Evolutionary conservation across 2,888 invertebrate species (phyloP), one percentile per base, ranked within the genome.

Genomic region (Zygaena filipendulae): DNA sequence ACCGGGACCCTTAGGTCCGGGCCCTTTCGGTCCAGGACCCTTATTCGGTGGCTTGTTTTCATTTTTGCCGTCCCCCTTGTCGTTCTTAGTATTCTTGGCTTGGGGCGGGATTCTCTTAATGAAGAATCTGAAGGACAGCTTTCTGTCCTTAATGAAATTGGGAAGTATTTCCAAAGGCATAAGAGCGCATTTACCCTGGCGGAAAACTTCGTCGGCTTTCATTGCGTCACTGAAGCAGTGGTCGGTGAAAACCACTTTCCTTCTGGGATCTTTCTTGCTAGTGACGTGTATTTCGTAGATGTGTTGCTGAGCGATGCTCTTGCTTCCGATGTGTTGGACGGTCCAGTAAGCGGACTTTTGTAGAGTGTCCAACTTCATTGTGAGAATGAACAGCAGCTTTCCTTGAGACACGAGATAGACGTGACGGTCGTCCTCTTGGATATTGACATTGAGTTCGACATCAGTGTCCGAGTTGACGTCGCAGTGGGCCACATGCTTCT

Each of bases 301-400:
- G 32, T 69, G 61, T 25, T 70, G 61, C 11, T 54, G 51, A 2
- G 77, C 77, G 2, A 38, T 38, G 32, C 52, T 55, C 42, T 64
- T 68, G 21, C 59, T 56, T 11, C 75, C 77, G 19, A 77, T 68
- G 25, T 58, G 66, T 38, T 77, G 77, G 12, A 77, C 38, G 10
- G 58, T 37, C 70, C 70, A 77, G 38, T 60, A 77, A 3, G 55
- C 62, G 59, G 67, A 58, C 29, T 74, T 67, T 39, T 67, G 63
- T 24, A 59, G 38, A 8, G 64, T 66, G 29, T 71, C 70, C 8
- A 71, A 52, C 40, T 69, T 71, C 38, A 71, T 36, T 9, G 72
- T 72, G 7, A 77, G 38, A 20, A 69, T 57, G 36, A 71, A 77
- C 25, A 67, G 49, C 33, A 63, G 39, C 33, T 68, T 70, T 19